These are phyloP conservation scores for Drosophila baimaii DNA, from an alignment of 1,140 invertebrate species.

Conservation along the genomic window DNA sequence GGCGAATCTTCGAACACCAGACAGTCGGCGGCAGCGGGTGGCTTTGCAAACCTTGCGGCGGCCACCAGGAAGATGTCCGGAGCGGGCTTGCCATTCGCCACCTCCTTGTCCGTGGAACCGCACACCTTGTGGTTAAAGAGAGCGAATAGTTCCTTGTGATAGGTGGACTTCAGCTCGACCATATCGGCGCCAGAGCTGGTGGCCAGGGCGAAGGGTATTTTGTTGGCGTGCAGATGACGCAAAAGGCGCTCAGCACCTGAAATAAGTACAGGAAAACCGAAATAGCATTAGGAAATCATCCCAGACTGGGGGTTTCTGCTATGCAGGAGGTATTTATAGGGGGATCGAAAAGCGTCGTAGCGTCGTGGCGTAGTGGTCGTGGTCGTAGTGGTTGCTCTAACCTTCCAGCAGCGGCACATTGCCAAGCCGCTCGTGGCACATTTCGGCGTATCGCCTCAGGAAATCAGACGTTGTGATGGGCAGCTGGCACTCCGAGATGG, in stretches of 20 bases:
- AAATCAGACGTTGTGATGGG: conserved; percentile 23
- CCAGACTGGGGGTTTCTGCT: neutral
- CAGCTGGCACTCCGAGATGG: conserved; percentile 85
- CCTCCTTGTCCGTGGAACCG: conserved; percentile 92
- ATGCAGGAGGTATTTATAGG: conserved; percentile 16
- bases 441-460: conserved; percentile 10
- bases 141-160: conserved; percentile 90
- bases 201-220: conserved; percentile 93
- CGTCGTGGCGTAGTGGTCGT: conserved; percentile 21
- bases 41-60: conserved; percentile 91
- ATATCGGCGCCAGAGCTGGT: conserved; percentile 93
- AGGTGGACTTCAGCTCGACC: conserved; percentile 91
- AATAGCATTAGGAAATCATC: conserved; percentile 29
- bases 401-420: conserved; percentile 78
- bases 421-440: conserved; percentile 24
- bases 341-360: conserved; percentile 4
- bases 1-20: conserved; percentile 97
- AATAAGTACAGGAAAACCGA: neutral
- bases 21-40: conserved; percentile 90
- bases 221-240: conserved; percentile 90
- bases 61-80: conserved; percentile 97
- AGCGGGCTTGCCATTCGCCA: conserved; percentile 95
- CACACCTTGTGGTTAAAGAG: conserved; percentile 93
- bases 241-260: conserved; percentile 93
- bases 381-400: conserved; percentile 64